Conservation (phyloP, 2,113 vertebrate species). For the Sceloporus tristichus region DNA sequence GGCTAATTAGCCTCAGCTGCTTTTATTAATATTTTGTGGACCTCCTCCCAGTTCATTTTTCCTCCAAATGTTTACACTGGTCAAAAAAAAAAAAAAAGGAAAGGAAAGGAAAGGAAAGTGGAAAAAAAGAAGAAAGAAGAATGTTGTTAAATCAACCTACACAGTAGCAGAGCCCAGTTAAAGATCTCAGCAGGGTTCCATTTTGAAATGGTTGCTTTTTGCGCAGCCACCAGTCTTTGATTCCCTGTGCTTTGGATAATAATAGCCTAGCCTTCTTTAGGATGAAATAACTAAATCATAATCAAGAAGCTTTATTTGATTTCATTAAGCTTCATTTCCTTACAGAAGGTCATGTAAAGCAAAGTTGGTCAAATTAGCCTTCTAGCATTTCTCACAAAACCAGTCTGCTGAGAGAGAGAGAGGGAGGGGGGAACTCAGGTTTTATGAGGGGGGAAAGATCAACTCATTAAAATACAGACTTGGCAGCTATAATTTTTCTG, state of each 20-base stretch:
- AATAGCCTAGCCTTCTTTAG: not conserved
- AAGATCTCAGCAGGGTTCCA: not conserved
- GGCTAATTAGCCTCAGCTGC: conserved; percentile 23
- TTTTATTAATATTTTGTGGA: conserved; percentile 35
- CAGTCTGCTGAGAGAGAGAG: not conserved
- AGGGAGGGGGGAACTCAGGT: not conserved
- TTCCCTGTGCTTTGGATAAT: not conserved
- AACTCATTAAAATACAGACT: not conserved
- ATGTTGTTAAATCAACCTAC: not conserved
- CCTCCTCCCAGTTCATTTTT: not conserved
- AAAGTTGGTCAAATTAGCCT: conserved; percentile 1
- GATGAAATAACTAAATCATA: not conserved
- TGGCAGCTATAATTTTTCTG: not conserved
- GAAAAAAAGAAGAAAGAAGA: not conserved
- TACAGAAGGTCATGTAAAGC: not conserved
- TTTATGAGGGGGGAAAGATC: not conserved
- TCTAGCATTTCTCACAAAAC: not conserved
- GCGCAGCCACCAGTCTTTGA: not conserved
- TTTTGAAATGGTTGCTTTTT: not conserved
- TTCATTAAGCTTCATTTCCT: conserved; percentile 13
- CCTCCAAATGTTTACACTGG: not conserved
- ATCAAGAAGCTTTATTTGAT: not conserved
- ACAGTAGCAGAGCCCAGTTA: not conserved
- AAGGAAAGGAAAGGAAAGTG: not conserved
- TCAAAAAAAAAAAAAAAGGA: not conserved